Evolutionary conservation across 2,113 vertebrate species (phyloP).

Genomic region (Nematolebias whitei): DNA sequence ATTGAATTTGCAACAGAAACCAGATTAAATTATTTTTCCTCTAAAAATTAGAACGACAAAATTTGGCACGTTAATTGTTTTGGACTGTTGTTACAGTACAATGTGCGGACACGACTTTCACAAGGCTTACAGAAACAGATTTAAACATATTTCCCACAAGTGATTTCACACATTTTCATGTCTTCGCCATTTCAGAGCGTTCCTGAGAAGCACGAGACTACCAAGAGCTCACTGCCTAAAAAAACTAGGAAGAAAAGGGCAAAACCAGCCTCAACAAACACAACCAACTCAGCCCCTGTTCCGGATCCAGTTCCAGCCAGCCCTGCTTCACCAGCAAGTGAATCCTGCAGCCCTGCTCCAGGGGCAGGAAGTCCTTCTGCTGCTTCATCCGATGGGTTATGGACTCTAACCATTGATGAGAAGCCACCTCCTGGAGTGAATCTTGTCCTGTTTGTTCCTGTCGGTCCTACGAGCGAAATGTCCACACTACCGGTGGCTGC

Average conservation of each 20-base stretch:
- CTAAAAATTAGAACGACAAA: too few species aligned
- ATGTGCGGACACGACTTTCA: too few species aligned
- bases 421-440: constrained; percentile 56
- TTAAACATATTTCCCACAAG: too few species aligned
- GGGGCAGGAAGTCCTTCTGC: neutral
- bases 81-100: too few species aligned
- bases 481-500: constrained; percentile 9
- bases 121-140: too few species aligned
- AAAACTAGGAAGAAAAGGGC: neutral
- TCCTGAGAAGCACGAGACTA: constrained; percentile 35
- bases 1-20: too few species aligned
- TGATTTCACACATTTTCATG: neutral
- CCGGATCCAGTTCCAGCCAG: constrained; percentile 6
- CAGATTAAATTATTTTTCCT: too few species aligned
- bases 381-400: constrained; percentile 31
- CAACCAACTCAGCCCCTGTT: neutral
- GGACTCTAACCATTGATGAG: constrained; percentile 69
- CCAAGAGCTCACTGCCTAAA: constrained; percentile 19
- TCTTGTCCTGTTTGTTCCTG: constrained; percentile 72
- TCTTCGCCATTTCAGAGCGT: constrained; percentile 37
- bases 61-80: too few species aligned
- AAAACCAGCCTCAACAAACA: neutral
- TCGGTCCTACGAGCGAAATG: constrained; percentile 13
- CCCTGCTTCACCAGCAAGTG: neutral
- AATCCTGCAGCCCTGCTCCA: neutral